phyloP scores from a whole-genome alignment of 2,888 invertebrate genomes.

The Trissolcus japonicus region DNA sequence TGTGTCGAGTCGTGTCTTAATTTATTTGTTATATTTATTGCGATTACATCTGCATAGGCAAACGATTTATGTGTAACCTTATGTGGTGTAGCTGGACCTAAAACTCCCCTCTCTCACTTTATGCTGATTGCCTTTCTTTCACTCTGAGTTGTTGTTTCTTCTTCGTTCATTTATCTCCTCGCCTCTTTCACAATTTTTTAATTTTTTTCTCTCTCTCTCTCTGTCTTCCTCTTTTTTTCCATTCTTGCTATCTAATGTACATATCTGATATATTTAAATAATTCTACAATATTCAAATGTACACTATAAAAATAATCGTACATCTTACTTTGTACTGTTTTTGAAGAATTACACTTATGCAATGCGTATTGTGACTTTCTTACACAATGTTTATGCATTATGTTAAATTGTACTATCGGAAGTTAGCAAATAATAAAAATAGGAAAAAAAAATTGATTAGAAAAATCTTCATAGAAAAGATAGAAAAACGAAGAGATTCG shows the following conservation, averaged over 20 bases:
- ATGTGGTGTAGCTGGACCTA: slow-evolving; percentile 75
- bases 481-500: slow-evolving; percentile 2
- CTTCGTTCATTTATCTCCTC: slow-evolving; percentile 55
- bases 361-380: slow-evolving; percentile 57
- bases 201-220: slow-evolving; percentile 47
- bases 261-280: slow-evolving; percentile 37
- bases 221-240: slow-evolving; percentile 46
- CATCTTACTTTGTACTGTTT: slow-evolving; percentile 35
- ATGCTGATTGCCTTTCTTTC: slow-evolving; percentile 53
- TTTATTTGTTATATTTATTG: slow-evolving; percentile 1
- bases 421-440: slow-evolving; percentile 12
- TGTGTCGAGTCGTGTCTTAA: not conserved
- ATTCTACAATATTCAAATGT: slow-evolving; percentile 24
- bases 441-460: not conserved
- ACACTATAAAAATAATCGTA: slow-evolving; percentile 18
- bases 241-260: slow-evolving; percentile 56
- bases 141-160: slow-evolving; percentile 62
- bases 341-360: slow-evolving; percentile 30
- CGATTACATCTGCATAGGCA: slow-evolving; percentile 36
- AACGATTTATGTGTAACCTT: slow-evolving; percentile 61
- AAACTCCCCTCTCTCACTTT: slow-evolving; percentile 68
- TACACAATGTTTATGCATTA: slow-evolving; percentile 39
- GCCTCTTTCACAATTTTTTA: slow-evolving; percentile 38
- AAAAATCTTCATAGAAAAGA: not conserved
- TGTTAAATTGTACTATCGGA: slow-evolving; percentile 34